phyloP scores from a whole-genome alignment of 2,888 invertebrate species.

The Epirrita christyi region DNA sequence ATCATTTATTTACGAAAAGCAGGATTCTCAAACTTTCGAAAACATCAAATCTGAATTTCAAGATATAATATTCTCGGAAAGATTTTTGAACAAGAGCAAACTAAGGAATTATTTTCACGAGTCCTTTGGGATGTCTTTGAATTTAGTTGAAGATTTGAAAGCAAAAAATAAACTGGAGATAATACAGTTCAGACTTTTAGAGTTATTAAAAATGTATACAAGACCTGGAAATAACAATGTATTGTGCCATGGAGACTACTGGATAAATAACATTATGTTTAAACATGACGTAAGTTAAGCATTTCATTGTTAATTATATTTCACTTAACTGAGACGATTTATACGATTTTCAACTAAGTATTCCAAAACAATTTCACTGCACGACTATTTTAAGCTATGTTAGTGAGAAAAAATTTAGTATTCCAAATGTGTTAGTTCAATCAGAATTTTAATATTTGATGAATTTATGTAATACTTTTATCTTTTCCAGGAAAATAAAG shows the following conservation, averaged over 20 bases:
- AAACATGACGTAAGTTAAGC: slow-evolving; percentile 53
- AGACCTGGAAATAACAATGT: slow-evolving; percentile 58
- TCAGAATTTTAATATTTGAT: not conserved
- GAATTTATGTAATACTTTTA: not conserved
- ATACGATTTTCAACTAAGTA: no score
- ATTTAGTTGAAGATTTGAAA: slow-evolving; percentile 51
- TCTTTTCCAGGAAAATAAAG: slow-evolving; percentile 17
- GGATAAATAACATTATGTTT: slow-evolving; percentile 70
- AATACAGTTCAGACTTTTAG: slow-evolving; percentile 53
- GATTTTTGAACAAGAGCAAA: slow-evolving; percentile 66
- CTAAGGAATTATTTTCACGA: slow-evolving; percentile 65
- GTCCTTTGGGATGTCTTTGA: slow-evolving; percentile 65
- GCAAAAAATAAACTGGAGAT: slow-evolving; percentile 54
- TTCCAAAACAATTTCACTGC: no score
- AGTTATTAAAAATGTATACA: slow-evolving; percentile 58
- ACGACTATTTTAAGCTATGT: no score
- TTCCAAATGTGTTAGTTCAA: not conserved
- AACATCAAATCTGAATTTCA: slow-evolving; percentile 51
- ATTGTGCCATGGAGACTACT: slow-evolving; percentile 74
- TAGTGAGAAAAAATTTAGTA: no score
- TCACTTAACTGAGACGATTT: no score
- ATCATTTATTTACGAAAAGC: slow-evolving; percentile 59
- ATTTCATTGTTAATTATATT: slow-evolving; percentile 2
- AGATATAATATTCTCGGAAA: slow-evolving; percentile 65
- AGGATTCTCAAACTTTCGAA: slow-evolving; percentile 45